Conservation (phyloP, 2,888 invertebrate species). For the Hedya salicella region DNA sequence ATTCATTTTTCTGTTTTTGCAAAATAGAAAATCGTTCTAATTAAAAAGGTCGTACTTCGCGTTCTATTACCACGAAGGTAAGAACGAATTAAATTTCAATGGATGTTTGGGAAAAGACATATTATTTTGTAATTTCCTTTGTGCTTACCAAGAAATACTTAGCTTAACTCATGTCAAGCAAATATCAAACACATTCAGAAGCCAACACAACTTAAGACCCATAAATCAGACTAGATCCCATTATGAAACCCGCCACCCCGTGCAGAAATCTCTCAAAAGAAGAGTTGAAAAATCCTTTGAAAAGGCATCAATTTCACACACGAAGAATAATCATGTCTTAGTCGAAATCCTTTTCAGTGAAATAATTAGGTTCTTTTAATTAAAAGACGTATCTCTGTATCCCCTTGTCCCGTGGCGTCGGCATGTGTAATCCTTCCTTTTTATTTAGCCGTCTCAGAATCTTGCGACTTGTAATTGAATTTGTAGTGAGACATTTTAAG, state of each 20-base stretch:
- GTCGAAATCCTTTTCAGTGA: constrained; percentile 18
- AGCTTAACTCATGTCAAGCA: background rate
- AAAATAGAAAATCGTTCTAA: too few relatives aligned
- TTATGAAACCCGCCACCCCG: background rate
- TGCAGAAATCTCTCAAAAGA: background rate
- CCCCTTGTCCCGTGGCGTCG: constrained; percentile 30
- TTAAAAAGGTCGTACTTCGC: too few relatives aligned
- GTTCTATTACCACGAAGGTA: too few relatives aligned
- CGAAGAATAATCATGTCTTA: constrained; percentile 19
- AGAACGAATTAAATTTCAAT: too few relatives aligned
- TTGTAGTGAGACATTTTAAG: constrained; percentile 8
- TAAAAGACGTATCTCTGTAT: constrained; percentile 40
- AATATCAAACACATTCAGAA: background rate
- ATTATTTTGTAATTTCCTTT: too few relatives aligned
- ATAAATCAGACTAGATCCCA: constrained; percentile 1
- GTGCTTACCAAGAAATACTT: background rate
- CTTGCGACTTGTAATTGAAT: constrained; percentile 35
- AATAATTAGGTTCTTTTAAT: constrained; percentile 41
- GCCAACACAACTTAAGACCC: background rate
- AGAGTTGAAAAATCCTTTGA: constrained; percentile 5
- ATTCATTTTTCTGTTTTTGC: too few relatives aligned
- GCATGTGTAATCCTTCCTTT: constrained; percentile 43
- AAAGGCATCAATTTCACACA: constrained; percentile 11
- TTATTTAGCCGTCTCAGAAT: constrained; percentile 30
- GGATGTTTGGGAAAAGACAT: too few relatives aligned